Evolutionary conservation across 1,140 invertebrate genomes (phyloP).

Genomic region (Prorops nasuta): DNA sequence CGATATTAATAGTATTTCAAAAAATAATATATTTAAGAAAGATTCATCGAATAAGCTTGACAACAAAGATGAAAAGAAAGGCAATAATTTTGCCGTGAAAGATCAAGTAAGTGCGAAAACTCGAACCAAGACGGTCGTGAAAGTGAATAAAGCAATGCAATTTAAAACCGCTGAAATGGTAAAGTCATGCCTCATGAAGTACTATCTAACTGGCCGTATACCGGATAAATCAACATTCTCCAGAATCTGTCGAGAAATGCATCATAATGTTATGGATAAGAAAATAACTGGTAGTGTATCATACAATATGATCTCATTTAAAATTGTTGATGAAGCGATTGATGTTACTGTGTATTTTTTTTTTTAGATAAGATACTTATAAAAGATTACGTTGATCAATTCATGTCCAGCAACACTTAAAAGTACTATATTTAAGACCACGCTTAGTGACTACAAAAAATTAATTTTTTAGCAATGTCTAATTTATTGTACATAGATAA

Average conservation of each 20-base stretch:
- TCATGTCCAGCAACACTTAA: too few species aligned
- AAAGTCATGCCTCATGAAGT: conserved; percentile 37
- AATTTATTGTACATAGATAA: too few species aligned
- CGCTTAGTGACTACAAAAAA: too few species aligned
- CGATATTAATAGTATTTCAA: not conserved
- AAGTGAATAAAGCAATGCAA: conserved; percentile 23
- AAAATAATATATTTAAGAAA: too few species aligned
- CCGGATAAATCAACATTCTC: conserved; percentile 38
- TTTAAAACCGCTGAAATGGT: conserved; percentile 39
- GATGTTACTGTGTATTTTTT: conserved; percentile 7
- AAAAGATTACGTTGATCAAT: too few species aligned
- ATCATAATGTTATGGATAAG: conserved; percentile 26
- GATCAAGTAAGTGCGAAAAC: too few species aligned
- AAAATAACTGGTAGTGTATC: conserved; percentile 34
- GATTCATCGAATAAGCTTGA: not conserved
- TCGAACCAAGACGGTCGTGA: conserved; percentile 14
- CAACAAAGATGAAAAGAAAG: not conserved
- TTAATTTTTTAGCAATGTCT: too few species aligned
- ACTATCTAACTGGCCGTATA: conserved; percentile 35
- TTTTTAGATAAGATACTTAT: too few species aligned
- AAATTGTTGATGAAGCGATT: too few species aligned
- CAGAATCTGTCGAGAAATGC: conserved; percentile 38
- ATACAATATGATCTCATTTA: conserved; percentile 4
- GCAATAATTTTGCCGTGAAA: not conserved
- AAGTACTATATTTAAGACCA: too few species aligned